Conservation (phyloP, 2,888 invertebrate species). For the Ochlodes sylvanus region DNA sequence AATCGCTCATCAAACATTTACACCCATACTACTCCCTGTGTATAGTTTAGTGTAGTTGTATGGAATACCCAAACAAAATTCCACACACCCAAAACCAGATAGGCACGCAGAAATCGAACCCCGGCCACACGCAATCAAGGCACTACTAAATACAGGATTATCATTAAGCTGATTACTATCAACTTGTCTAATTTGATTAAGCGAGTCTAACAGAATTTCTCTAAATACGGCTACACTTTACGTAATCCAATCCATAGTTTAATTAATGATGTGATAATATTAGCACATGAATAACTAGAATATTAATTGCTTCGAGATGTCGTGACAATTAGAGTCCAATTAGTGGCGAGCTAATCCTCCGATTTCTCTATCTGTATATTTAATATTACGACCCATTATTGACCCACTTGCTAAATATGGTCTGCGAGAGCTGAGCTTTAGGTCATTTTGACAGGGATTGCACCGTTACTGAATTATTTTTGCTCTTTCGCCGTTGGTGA, state of each 20-base stretch:
- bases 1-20: too few species aligned
- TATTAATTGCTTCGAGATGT: constrained; percentile 6
- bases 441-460: too few species aligned
- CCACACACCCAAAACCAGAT: too few species aligned
- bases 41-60: too few species aligned
- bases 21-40: too few species aligned
- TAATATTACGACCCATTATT: background rate
- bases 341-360: background rate
- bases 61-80: too few species aligned
- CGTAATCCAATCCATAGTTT: constrained; percentile 3
- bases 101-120: too few species aligned
- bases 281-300: constrained; percentile 11
- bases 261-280: constrained; percentile 10
- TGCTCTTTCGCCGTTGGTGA: too few species aligned
- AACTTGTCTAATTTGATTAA: constrained; percentile 1
- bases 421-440: too few species aligned
- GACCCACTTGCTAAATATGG: background rate
- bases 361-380: background rate
- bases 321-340: constrained; percentile 1
- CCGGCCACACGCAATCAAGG: too few species aligned
- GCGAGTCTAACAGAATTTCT: background rate
- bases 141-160: too few species aligned
- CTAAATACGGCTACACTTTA: constrained; percentile 1
- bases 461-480: too few species aligned
- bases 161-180: background rate